Evolutionary conservation across 2,888 invertebrate species (phyloP).

Genomic region (Standfussiana lucernea): DNA sequence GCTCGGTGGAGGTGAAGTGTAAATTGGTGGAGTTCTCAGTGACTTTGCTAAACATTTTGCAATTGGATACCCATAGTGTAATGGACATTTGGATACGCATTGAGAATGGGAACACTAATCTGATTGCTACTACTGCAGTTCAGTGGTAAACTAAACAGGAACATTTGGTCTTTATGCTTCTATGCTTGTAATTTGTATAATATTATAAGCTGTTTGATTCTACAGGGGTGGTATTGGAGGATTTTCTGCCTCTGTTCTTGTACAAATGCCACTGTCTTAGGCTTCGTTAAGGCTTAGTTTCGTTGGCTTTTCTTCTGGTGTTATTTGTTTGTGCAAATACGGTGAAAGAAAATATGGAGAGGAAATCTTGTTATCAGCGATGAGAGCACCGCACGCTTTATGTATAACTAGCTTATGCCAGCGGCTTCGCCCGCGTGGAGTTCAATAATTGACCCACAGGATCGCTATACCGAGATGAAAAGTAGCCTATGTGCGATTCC

Average conservation of each 20-base stretch:
- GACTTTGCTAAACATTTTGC: constrained; percentile 46
- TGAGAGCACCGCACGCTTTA: too few relatives aligned
- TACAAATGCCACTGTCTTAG: not conserved
- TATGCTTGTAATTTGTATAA: constrained; percentile 13
- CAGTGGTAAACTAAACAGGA: constrained; percentile 21
- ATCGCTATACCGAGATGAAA: too few relatives aligned
- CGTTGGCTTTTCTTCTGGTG: not conserved
- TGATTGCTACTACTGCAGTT: constrained; percentile 42
- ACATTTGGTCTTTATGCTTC: not conserved
- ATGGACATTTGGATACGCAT: constrained; percentile 59
- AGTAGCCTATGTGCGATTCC: too few relatives aligned
- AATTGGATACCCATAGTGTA: constrained; percentile 59
- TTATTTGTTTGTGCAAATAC: too few relatives aligned
- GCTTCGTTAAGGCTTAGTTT: not conserved
- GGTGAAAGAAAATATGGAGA: not conserved
- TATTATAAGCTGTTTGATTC: not conserved
- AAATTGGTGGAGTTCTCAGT: constrained; percentile 24
- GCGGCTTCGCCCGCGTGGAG: too few relatives aligned
- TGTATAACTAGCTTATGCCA: too few relatives aligned
- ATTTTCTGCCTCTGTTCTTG: not conserved
- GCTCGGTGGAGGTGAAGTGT: not conserved
- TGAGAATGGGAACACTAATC: constrained; percentile 56
- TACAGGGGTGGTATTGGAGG: not conserved
- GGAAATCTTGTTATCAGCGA: not conserved
- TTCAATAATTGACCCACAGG: too few relatives aligned